These are phyloP conservation scores for Rotaria sp. DNA, from an alignment of 2,888 invertebrate species.

Conservation along the genomic window DNA sequence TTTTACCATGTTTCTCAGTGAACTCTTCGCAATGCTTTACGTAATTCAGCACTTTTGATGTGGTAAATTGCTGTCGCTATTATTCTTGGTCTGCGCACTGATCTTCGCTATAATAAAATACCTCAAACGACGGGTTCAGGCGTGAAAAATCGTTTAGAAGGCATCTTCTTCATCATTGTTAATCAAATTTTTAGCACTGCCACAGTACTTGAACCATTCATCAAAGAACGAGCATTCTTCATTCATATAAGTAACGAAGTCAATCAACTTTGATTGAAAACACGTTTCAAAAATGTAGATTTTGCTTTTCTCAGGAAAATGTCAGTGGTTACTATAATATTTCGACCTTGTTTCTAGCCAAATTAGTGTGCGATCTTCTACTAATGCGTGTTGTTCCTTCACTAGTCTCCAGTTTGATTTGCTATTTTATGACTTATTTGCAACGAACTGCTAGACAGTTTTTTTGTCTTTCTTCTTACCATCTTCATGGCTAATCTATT, in stretches of 20 bases:
- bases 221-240: conserved; percentile 53
- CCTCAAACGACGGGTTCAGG: conserved; percentile 47
- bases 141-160: conserved; percentile 53
- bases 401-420: conserved; percentile 47
- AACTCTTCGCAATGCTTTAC: neutral
- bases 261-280: too few relatives aligned
- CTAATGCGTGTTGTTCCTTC: conserved; percentile 51
- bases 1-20: neutral
- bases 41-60: neutral
- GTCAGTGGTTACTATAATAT: conserved; percentile 53
- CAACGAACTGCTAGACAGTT: neutral
- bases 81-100: conserved; percentile 52
- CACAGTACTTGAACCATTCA: conserved; percentile 54
- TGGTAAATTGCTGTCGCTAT: conserved; percentile 48
- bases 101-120: conserved; percentile 51
- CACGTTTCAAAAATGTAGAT: neutral
- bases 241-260: conserved; percentile 51
- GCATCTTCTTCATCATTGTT: conserved; percentile 55
- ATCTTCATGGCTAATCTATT: neutral
- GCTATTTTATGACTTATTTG: conserved; percentile 51
- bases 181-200: conserved; percentile 55
- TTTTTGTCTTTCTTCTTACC: neutral
- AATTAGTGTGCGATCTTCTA: conserved; percentile 52
- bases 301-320: conserved; percentile 46
- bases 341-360: conserved; percentile 52